Conservation (phyloP, 2,797 vertebrate genomes). For the Aplochiton taeniatus region DNA sequence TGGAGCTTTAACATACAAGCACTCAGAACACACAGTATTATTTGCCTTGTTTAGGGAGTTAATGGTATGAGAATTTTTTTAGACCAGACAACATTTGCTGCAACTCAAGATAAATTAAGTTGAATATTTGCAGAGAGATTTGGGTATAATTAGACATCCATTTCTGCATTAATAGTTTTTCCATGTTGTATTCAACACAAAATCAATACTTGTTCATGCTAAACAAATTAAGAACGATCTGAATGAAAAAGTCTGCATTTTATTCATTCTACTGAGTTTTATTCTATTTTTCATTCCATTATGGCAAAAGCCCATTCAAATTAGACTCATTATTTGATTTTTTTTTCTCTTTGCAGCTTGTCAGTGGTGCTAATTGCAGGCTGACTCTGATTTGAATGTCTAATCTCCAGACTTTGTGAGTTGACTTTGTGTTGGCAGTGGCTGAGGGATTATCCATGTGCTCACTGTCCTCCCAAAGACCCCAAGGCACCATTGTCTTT, state of each 20-base stretch:
- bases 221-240: conserved; percentile 55
- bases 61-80: no score
- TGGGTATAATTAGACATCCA: conserved; percentile 72
- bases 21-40: no score
- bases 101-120: conserved; percentile 63
- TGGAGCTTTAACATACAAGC: no score
- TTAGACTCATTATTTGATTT: not conserved
- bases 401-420: conserved; percentile 43
- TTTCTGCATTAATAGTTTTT: conserved; percentile 70
- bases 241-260: not conserved
- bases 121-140: conserved; percentile 72
- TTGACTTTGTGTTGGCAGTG: conserved; percentile 58
- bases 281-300: not conserved
- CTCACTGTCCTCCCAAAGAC: conserved; percentile 45
- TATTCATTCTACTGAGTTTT: no score
- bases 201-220: conserved; percentile 42
- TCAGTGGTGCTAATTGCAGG: conserved; percentile 30
- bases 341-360: conserved; percentile 24
- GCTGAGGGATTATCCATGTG: conserved; percentile 52
- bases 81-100: conserved; percentile 34
- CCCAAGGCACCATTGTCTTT: conserved; percentile 49
- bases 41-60: no score
- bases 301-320: not conserved
- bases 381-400: conserved; percentile 27
- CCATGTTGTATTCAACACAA: conserved; percentile 52